Evolutionary conservation across 2,113 vertebrate species (phyloP).

Genomic region (Sarotherodon lohbergeri): DNA sequence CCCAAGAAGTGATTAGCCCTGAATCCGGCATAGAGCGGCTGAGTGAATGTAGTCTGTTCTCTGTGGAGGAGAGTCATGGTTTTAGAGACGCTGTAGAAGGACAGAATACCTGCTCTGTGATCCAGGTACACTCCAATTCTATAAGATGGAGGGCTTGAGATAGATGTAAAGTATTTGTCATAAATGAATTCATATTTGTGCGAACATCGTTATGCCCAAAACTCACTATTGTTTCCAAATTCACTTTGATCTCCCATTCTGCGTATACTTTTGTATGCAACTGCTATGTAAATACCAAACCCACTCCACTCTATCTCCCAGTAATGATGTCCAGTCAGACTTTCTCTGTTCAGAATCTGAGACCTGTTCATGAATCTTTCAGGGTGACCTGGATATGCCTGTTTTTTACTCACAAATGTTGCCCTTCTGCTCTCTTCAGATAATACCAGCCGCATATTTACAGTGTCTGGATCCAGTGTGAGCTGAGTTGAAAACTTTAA

Average conservation of each 20-base stretch:
- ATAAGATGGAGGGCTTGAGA: neutral
- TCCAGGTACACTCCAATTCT: neutral
- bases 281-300: neutral
- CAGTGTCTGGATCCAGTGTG: neutral
- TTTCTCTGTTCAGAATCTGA: neutral
- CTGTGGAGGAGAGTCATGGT: neutral
- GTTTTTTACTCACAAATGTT: neutral
- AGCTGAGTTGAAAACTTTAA: neutral
- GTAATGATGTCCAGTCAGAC: neutral
- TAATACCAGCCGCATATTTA: rapidly evolving
- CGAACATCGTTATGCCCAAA: neutral
- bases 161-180: neutral
- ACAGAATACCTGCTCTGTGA: neutral
- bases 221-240: neutral
- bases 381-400: neutral
- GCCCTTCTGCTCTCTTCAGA: neutral
- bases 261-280: rapidly evolving
- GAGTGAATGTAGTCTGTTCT: neutral
- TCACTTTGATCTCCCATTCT: neutral
- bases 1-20: neutral
- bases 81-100: neutral
- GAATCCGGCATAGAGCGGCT: neutral
- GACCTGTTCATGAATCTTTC: neutral
- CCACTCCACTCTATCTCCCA: neutral
- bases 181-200: neutral